A percentile compares a stretch with the other conserved stretches of the same genome.
Conservation (phyloP, 2,888 invertebrate species). For the Mesodorylaimus sp. region DNA sequence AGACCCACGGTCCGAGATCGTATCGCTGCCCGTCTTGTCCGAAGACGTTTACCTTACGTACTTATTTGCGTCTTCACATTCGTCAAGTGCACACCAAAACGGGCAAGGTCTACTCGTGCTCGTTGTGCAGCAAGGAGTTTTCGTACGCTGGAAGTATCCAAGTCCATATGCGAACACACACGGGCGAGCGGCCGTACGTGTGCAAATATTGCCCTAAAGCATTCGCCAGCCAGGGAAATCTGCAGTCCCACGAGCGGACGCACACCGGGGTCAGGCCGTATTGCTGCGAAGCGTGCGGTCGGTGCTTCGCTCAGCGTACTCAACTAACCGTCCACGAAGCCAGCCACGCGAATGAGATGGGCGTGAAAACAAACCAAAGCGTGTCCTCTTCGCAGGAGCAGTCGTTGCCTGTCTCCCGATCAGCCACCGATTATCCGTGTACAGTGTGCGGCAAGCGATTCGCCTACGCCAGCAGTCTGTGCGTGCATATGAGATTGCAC, state of each 20-base stretch:
- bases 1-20: slow-evolving; percentile 28
- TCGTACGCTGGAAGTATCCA: slow-evolving; percentile 29
- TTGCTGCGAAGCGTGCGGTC: slow-evolving; percentile 19
- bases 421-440: slow-evolving; percentile 17
- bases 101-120: slow-evolving; percentile 24
- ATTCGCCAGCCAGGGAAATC: slow-evolving; percentile 28
- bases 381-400: no score
- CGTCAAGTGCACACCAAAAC: slow-evolving; percentile 27
- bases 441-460: slow-evolving; percentile 24
- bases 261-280: slow-evolving; percentile 27
- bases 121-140: slow-evolving; percentile 24
- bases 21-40: slow-evolving; percentile 25
- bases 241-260: slow-evolving; percentile 26
- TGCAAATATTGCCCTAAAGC: slow-evolving; percentile 26
- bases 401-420: no score
- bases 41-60: slow-evolving; percentile 28
- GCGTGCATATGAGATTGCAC: slow-evolving; percentile 26
- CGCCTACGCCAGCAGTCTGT: slow-evolving; percentile 25
- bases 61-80: slow-evolving; percentile 28
- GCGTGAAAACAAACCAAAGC: no score
- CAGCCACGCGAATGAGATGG: slow-evolving; percentile 17
- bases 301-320: slow-evolving; percentile 26
- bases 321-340: slow-evolving; percentile 28
- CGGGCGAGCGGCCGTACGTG: slow-evolving; percentile 25
- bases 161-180: slow-evolving; percentile 19